phyloP scores from a whole-genome alignment of 2,113 vertebrate species.

The Morone saxatilis region DNA sequence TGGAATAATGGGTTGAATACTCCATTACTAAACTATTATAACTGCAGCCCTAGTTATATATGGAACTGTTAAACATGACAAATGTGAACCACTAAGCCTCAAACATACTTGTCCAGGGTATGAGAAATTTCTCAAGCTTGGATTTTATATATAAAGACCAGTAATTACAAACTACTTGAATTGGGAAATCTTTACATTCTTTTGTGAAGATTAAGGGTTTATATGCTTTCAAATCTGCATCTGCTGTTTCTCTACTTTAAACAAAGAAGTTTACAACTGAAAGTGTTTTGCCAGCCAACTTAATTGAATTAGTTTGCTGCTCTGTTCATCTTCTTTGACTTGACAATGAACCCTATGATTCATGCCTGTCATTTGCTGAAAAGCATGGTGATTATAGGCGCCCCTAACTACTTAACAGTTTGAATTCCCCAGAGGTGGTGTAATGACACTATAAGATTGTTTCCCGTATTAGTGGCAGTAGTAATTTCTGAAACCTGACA shows the following conservation, averaged over 20 bases:
- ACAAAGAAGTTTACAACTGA: background rate
- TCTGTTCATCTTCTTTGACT: constrained; percentile 32
- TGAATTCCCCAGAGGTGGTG: constrained; percentile 52
- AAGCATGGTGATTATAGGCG: constrained; percentile 45
- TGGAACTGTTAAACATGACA: no score
- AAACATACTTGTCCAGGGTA: background rate
- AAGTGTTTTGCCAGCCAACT: background rate
- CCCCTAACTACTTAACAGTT: constrained; percentile 30
- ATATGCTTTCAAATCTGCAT: background rate
- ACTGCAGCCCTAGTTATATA: no score
- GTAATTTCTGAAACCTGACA: constrained; percentile 28
- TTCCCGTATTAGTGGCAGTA: background rate
- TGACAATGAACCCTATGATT: constrained; percentile 48
- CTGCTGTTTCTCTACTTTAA: background rate
- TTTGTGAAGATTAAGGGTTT: background rate
- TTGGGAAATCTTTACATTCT: background rate
- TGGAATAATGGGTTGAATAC: no score
- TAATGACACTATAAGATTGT: constrained; percentile 40
- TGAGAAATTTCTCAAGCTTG: background rate
- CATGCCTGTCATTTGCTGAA: constrained; percentile 34
- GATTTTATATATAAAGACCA: background rate
- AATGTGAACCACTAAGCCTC: background rate
- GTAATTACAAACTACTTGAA: background rate
- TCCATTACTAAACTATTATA: no score
- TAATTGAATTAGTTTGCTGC: constrained; percentile 18